Base-by-base conservation (phyloP, 2,888 invertebrate genomes). In the Gasteruption jaculator region DNA sequence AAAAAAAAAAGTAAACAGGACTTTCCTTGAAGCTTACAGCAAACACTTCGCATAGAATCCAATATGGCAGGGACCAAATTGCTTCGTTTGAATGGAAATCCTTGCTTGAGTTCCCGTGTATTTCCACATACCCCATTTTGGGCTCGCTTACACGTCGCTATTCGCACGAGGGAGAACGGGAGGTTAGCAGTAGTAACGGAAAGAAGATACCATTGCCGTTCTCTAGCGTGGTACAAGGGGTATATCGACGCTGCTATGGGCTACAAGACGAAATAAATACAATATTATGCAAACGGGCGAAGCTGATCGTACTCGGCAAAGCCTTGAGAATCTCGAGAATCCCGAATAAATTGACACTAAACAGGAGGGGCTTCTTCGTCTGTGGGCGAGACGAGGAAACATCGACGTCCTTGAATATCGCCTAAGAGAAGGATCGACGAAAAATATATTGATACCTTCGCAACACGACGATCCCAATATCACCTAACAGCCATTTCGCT, bases 281-380 rank as follows among this genome's bases (percentile, higher is more conserved):
- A 68, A 69, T 69, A 70, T 70, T 70, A 70, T 70, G 70, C 69
- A 70, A 69, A 70, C 68, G 68, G 66, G 58, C 60, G 60, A 56
- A 57, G 57, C 60, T 62, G 68, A 66, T 68, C 68, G 66, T 60
- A 56, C 49, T 49, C 54, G 52, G 62, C 60, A 67, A 68, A 70
- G 65, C 68, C 64, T 60, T 59, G 66, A 59, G 63, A 69, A 69
- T 70, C 70, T 69, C 65, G 58, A 65, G 65, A 71, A 71, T 71
- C 71, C 71, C 63, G 68, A 71, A 71, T 71, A 71, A 71, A 71
- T 71, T 71, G 71, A 68, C 71, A 70, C 70, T 71, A 71, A 71
- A 71, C 66, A 68, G 57, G 61, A 48, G 50, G 46, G 54, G 55
- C 25, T 37, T 16, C 22, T 42, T 35, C 30, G 15, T 19, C 41